Evolutionary conservation across 2,888 invertebrate species (phyloP).

Genomic region (Agriopis leucophaearia): DNA sequence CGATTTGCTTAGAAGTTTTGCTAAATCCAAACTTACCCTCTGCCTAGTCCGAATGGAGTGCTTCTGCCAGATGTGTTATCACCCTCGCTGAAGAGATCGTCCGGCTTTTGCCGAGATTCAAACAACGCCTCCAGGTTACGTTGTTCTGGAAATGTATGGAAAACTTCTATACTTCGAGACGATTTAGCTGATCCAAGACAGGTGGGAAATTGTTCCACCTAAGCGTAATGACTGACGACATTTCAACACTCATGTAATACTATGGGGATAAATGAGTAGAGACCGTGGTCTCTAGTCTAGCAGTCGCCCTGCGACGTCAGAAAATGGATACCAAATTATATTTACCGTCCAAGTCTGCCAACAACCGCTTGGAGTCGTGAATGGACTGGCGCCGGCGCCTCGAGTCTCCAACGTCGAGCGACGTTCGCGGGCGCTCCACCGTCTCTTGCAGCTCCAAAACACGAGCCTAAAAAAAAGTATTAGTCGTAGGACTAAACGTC

Average conservation of each 20-base stretch:
- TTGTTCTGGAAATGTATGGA: constrained; percentile 58
- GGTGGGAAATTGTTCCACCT: too few relatives aligned
- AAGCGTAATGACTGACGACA: too few relatives aligned
- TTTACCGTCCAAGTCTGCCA: constrained; percentile 53
- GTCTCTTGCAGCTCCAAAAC: constrained; percentile 59
- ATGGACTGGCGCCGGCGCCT: constrained; percentile 71
- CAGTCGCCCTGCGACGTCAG: too few relatives aligned
- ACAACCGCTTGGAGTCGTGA: constrained; percentile 68
- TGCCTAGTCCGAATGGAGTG: constrained; percentile 64
- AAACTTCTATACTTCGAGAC: too few relatives aligned
- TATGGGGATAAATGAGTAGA: neutral
- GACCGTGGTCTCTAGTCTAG: too few relatives aligned
- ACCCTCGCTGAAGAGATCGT: constrained; percentile 63
- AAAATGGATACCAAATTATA: constrained; percentile 10
- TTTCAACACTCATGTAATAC: too few relatives aligned
- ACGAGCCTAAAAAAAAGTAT: constrained; percentile 54
- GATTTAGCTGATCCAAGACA: too few relatives aligned
- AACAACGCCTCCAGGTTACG: constrained; percentile 62
- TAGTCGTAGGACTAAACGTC: too few relatives aligned
- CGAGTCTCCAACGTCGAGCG: constrained; percentile 58
- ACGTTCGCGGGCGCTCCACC: constrained; percentile 48
- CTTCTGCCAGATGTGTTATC: constrained; percentile 69
- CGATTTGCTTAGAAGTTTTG: too few relatives aligned
- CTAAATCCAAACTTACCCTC: constrained; percentile 56
- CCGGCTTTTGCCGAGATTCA: constrained; percentile 56